Conservation (phyloP, 2,888 invertebrate species). For the Alviniconcha strummeri region DNA sequence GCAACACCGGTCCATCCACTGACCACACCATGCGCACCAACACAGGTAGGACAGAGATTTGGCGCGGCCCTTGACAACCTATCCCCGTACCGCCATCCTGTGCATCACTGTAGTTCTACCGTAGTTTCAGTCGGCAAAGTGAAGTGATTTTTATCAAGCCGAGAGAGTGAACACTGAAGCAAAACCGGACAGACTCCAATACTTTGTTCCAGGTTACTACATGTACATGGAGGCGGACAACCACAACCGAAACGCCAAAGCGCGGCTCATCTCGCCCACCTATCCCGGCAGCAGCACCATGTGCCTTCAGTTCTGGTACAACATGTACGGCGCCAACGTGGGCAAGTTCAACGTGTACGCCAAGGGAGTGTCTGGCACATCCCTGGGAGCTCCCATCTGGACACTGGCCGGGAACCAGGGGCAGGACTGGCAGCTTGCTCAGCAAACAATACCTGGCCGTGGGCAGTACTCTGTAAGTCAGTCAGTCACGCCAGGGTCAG, state of each 20-base stretch:
- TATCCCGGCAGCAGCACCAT: constrained; percentile 44
- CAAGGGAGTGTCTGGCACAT: constrained; percentile 29
- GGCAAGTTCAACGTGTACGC: constrained; percentile 61
- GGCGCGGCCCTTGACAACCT: neutral
- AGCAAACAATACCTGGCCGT: constrained; percentile 50
- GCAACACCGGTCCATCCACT: constrained; percentile 77
- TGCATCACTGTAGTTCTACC: too few relatives aligned
- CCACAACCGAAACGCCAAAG: constrained; percentile 44
- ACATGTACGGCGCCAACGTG: constrained; percentile 64
- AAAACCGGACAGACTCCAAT: too few relatives aligned
- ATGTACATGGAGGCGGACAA: constrained; percentile 54
- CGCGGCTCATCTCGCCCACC: constrained; percentile 52
- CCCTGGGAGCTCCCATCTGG: constrained; percentile 59
- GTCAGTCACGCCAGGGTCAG: neutral
- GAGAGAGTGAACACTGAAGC: too few relatives aligned
- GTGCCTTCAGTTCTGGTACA: constrained; percentile 67
- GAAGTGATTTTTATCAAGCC: too few relatives aligned
- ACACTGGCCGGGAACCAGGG: constrained; percentile 63
- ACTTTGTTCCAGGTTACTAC: constrained; percentile 54
- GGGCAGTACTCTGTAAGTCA: neutral
- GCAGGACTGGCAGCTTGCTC: constrained; percentile 59
- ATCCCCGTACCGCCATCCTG: too few relatives aligned
- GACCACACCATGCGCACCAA: constrained; percentile 79
- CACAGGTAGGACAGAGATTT: constrained; percentile 44
- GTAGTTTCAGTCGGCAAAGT: too few relatives aligned